Base-by-base conservation (phyloP, 2,888 invertebrate genomes). In the Eudemis profundana region DNA sequence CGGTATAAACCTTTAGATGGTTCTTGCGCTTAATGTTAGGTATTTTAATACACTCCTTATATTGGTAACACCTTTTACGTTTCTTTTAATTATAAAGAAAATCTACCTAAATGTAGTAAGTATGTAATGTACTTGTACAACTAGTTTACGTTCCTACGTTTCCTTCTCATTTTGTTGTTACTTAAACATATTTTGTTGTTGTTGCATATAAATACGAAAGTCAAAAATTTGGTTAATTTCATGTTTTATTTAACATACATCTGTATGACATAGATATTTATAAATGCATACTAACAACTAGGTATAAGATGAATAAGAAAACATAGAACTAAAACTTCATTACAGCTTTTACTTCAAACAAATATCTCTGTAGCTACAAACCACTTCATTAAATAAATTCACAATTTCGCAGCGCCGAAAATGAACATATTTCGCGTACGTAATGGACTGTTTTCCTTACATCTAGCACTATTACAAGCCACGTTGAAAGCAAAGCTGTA, bases 401-500 rank as follows among this genome's bases (percentile, higher is more conserved):
- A 14, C 17, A 51, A 33, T 56, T 44, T 44, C 15, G 33, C 4
- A 33, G 36, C 15, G 2, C 15, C 21, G n/a, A 40, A 21, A 54
- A n/a, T n/a, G 17, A 15, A 17, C 54, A 46, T 40, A 27, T 57
- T 57, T 44, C 29, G 44, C 46, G 19, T 23, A 49, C 40, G 27
- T 21, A 56, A 40, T 60, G 44, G 44, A 59, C 50, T 29, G 27
- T 29, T 47, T 38, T 51, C 60, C 40, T 64, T 61, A 64, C 27
- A 60, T 62, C 53, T 64, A 33, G 36, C 53, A 46, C 61, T 62
- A 56, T 36, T 83, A 81, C 81, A 81, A 84, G 75, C 75, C 73
- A 78, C 79, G 78, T 85, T 78, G 82, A 81, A 83, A 82, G 74
- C 76, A 76, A 75, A 75, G 72, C 70, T 78, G 79, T 79, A 75